phyloP scores from a whole-genome alignment of 2,113 vertebrate genomes.

The Ceratotherium simum region DNA sequence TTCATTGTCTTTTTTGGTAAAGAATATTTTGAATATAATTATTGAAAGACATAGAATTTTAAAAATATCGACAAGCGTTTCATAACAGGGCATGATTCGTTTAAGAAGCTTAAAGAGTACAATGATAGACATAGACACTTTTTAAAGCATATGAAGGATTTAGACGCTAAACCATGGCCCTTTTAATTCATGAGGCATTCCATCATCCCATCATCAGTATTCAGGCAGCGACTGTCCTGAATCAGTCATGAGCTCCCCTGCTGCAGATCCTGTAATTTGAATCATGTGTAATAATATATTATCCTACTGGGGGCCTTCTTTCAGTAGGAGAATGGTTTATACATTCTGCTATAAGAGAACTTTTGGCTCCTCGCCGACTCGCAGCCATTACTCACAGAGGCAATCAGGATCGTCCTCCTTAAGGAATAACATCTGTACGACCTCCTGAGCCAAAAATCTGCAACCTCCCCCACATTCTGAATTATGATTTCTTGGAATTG shows the following conservation, averaged over 20 bases:
- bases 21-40: constrained; percentile 53
- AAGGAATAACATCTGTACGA: constrained; percentile 91
- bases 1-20: constrained; percentile 22
- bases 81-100: constrained; percentile 68
- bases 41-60: constrained; percentile 59
- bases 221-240: constrained; percentile 87
- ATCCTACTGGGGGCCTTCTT: constrained; percentile 91
- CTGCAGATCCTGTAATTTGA: constrained; percentile 92
- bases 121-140: constrained; percentile 80
- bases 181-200: constrained; percentile 88
- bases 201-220: constrained; percentile 92
- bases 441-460: constrained; percentile 86
- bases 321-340: constrained; percentile 90
- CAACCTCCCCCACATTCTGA: constrained; percentile 82
- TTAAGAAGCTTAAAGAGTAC: constrained; percentile 78
- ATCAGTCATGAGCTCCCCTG: constrained; percentile 89
- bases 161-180: constrained; percentile 84
- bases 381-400: constrained; percentile 88
- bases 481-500: constrained; percentile 87
- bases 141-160: constrained; percentile 84
- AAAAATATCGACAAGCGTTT: constrained; percentile 11
- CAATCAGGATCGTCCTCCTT: constrained; percentile 89
- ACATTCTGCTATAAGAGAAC: constrained; percentile 89
- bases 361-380: constrained; percentile 86
- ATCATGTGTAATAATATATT: constrained; percentile 93